A percentile compares a stretch with the other conserved stretches of the same genome.
Evolutionary conservation across 1,140 invertebrate species (phyloP).

Genomic region (Meteorus sp.): DNA sequence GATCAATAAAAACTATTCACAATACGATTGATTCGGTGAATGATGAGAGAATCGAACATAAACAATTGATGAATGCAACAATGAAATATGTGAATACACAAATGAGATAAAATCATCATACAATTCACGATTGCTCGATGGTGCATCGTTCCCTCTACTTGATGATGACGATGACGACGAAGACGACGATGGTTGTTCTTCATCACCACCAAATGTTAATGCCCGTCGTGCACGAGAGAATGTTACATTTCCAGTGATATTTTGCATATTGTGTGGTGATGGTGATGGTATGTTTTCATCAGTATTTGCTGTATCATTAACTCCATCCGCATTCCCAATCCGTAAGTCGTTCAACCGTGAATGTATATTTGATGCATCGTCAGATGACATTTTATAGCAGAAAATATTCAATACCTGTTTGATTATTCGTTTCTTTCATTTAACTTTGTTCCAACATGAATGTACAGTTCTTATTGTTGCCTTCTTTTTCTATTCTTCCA

Average conservation of each 20-base stretch:
- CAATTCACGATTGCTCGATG: slow-evolving; percentile 39
- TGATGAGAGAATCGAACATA: slow-evolving; percentile 5
- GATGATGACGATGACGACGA: slow-evolving; percentile 34
- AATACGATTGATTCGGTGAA: background rate
- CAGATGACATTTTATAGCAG: slow-evolving; percentile 40
- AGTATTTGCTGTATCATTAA: slow-evolving; percentile 12
- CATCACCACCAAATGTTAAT: slow-evolving; percentile 40
- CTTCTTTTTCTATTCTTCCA: background rate
- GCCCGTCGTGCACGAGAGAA: slow-evolving; percentile 40
- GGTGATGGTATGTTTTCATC: slow-evolving; percentile 10
- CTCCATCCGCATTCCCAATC: slow-evolving; percentile 25
- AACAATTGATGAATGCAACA: too few species aligned
- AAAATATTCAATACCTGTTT: slow-evolving; percentile 14
- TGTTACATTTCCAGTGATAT: slow-evolving; percentile 36
- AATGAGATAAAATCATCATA: slow-evolving; percentile 1
- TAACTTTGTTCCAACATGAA: too few species aligned
- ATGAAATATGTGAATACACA: too few species aligned
- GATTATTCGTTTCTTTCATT: background rate
- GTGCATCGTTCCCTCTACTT: slow-evolving; percentile 28
- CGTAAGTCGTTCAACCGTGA: slow-evolving; percentile 29
- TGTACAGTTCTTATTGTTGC: background rate
- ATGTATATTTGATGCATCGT: slow-evolving; percentile 35
- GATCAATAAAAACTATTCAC: too few species aligned
- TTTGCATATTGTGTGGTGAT: slow-evolving; percentile 41
- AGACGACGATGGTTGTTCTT: slow-evolving; percentile 39